Evolutionary conservation across 2,888 invertebrate species (phyloP), one percentile per base, ranked within the genome.

Genomic region (Saturnia pavonia): DNA sequence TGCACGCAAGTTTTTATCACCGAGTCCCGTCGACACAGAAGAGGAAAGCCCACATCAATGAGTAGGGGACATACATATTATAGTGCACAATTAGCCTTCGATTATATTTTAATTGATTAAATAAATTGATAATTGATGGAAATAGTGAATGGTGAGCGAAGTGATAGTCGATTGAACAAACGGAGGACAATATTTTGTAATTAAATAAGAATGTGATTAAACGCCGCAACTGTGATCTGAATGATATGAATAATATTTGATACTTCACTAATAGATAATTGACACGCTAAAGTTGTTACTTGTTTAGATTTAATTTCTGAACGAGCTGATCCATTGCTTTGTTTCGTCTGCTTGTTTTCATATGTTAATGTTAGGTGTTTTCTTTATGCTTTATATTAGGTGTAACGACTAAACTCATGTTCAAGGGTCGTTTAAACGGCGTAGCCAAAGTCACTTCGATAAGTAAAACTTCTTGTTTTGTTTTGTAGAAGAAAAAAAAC

Each of bases 1-100:
- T 90, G 97, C 97, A 87, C 96, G 97, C 83, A 97, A 97, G 94
- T 97, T 97, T 94, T 95, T 97, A 81, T 97, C 97, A 82, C 97
- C 97, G 78, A 97, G 97, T 89, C 97, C 97, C 78, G 96, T 97
- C 81, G 97, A 97, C 88, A 96, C 96, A 73, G 96, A 97, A 89
- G 97, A 97, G 90, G 97, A 97, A 88, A 95, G 96, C 87, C 96
- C 96, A 82, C 96, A 96, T 92, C 96, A 96, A 91, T 94, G 93
- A 93, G 85, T 76, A 74, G 77, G 79, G 82, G 75, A 75, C 68
- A 76, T 57, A 57, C 57, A 57, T 57, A 74, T 71, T 34, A 67
- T 82, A 84, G 85, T 84, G 82, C 85, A 82, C 86, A 84, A 83
- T 82, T 85, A 80, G 78, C 81, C 78, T 84, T 83, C 80, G 80